Evolutionary conservation across 2,888 invertebrate genomes (phyloP), one percentile per base, ranked within the genome.

Genomic region (Lasioglossum marginatum): DNA sequence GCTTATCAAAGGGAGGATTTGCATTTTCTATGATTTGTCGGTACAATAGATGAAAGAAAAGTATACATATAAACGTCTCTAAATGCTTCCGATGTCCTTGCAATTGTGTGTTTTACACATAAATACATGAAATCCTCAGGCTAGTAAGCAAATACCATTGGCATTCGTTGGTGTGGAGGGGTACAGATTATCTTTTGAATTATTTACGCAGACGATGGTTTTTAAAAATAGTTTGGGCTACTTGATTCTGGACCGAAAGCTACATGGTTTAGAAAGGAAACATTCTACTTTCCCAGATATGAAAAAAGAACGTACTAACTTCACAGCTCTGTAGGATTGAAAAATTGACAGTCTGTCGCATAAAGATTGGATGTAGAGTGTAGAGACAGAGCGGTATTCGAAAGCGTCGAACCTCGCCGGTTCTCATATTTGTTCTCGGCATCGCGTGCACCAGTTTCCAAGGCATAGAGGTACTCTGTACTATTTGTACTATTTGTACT

Each of bases 401-500:
- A 60, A 27, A 27, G 60, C 60, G 60, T 60, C 27, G 60, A 27
- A 60, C 12, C 27, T 60, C 27, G 60, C 60, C 14, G 27, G 14
- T 60, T 60, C 60, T 27, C 60, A n/a, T 60, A 60, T 27, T 60
- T n/a, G 60, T 27, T 60, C 60, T 60, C 27, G 14, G 14, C 14
- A n/a, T 60, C 48, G 60, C n/a, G 60, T 27, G 60, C 60, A 60
- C 60, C 60, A 60, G 60, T 60, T 60, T 27, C 14, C 60, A 52
- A 52, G 48, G 23, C 48, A 8, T 0, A 52, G 48, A 52, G 23
- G 8, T 23, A 52, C 23, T 52, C 23, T 19, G 48, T 5, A 23
- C 52, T 52, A 31, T 31, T 31, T 19, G 48, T 5, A 23, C 52
- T 52, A 23, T 52, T 52, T 52, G 23, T 63, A 63, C 5, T 27